Evolutionary conservation across 2,888 invertebrate species (phyloP), one percentile per base, ranked within the genome.

Genomic region (Spialia ferax): DNA sequence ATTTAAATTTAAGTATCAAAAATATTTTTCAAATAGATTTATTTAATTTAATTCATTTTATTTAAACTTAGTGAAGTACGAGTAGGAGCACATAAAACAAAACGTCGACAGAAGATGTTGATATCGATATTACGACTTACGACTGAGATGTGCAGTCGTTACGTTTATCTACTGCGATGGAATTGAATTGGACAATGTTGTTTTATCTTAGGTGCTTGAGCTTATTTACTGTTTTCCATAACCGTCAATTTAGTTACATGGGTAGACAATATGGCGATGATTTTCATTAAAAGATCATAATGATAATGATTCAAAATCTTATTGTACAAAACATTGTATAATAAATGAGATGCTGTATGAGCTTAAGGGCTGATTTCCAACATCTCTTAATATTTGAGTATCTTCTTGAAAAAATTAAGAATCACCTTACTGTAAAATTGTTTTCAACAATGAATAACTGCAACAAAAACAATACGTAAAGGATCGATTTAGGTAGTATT

Each of bases 101-200:
- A 63, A 56, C 50, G 56, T 55, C 65, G 63, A 69, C 45, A 68
- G 63, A 66, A 56, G 66, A 32, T 55, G 15, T 23, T 29, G 23
- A 61, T 66, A 63, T 71, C 69, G 62, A 63, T 65, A 69, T 68
- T 22, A 22, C 50, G 13, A 23, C 50, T 50, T 54, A 65, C 63
- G 66, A 56, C 32, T 57, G 64, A 50, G 65, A 35, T 59, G 55
- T 69, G 63, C 64, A 61, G 61, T 64, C 67, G 60, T 70, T 69
- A 67, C 56, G 59, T 70, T 69, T 73, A 72, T 70, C 67, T 64
- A 32, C 57, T 57, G 52, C 67, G 68, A 71, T 61, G 70, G 56
- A 74, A 74, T 73, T 74, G 72, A 71, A 74, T 75, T 71, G 70
- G 65, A 71, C 71, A 75, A 72, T 73, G 70, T 76, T 70, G 67